Evolutionary conservation across 92 coral and sea anemone species (phyloP).

Genomic region (Desmophyllum pertusum): DNA sequence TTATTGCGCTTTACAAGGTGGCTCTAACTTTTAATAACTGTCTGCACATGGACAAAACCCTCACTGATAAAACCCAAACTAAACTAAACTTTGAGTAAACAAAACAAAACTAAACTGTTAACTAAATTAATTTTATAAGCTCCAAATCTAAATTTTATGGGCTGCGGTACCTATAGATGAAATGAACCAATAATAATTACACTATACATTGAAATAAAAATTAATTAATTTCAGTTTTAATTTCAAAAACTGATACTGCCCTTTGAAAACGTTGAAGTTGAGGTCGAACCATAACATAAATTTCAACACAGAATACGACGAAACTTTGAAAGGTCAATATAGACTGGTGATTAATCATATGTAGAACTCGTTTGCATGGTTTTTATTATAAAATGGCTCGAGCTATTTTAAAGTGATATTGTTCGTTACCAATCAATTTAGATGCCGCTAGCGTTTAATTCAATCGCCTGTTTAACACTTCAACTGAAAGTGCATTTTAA

Average conservation of each 20-base stretch:
- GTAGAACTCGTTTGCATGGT: constrained; percentile 3
- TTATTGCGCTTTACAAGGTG: not conserved
- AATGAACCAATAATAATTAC: too few species aligned
- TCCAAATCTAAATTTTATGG: too few species aligned
- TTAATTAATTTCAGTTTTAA: not conserved
- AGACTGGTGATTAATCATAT: not conserved
- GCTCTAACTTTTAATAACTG: not conserved
- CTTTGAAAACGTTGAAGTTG: not conserved
- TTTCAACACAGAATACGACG: not conserved
- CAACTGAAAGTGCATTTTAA: not conserved
- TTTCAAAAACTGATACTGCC: not conserved
- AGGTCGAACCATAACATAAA: not conserved
- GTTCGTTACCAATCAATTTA: not conserved
- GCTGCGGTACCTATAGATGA: too few species aligned
- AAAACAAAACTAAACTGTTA: too few species aligned
- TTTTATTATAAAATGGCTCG: constrained; percentile 5
- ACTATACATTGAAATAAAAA: not conserved
- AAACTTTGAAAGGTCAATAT: not conserved
- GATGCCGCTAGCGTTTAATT: not conserved
- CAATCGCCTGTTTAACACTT: constrained; percentile 1
- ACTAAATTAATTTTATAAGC: too few species aligned
- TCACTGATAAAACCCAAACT: too few species aligned
- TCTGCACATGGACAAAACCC: too few species aligned
- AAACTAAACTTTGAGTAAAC: too few species aligned
- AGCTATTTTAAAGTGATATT: not conserved